Conservation (phyloP, 2,888 invertebrate genomes). For the Yponomeuta evonymella region DNA sequence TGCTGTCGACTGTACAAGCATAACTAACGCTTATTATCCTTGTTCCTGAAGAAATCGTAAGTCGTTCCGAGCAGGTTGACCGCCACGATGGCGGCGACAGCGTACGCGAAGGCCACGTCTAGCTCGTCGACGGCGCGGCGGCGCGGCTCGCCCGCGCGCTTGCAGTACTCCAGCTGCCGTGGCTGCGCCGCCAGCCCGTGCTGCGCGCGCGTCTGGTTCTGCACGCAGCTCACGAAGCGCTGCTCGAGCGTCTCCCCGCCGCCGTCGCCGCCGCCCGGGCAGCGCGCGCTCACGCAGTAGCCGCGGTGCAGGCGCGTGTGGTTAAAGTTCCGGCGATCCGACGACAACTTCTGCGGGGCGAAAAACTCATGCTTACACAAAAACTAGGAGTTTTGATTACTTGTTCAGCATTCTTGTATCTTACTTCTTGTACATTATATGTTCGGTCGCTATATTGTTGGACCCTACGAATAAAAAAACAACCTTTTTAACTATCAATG, state of each 20-base stretch:
- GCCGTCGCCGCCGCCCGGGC: conserved; percentile 26
- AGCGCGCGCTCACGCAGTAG: conserved; percentile 52
- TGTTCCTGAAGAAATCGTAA: conserved; percentile 28
- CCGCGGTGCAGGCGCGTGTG: conserved; percentile 52
- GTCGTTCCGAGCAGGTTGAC: conserved; percentile 40
- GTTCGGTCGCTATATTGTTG: no score
- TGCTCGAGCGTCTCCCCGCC: conserved; percentile 22
- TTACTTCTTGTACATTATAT: no score
- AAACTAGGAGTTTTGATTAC: no score
- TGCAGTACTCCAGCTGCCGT: conserved; percentile 14
- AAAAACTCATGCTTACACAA: no score
- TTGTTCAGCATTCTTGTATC: no score
- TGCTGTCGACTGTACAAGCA: no score
- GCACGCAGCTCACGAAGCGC: conserved; percentile 18
- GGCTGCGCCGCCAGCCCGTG: conserved; percentile 5
- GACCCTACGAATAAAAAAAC: no score
- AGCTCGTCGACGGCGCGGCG: conserved; percentile 25
- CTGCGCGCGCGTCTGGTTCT: conserved; percentile 8
- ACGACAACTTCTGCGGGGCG: conserved; percentile 41
- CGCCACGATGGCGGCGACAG: conserved; percentile 24
- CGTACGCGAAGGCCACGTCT: conserved; percentile 30
- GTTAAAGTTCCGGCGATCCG: conserved; percentile 42
- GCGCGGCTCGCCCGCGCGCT: not conserved
- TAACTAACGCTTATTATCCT: conserved; percentile 35
- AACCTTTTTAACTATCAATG: no score